phyloP scores from a whole-genome alignment of 2,797 vertebrate species.

The Psittacula echo region DNA sequence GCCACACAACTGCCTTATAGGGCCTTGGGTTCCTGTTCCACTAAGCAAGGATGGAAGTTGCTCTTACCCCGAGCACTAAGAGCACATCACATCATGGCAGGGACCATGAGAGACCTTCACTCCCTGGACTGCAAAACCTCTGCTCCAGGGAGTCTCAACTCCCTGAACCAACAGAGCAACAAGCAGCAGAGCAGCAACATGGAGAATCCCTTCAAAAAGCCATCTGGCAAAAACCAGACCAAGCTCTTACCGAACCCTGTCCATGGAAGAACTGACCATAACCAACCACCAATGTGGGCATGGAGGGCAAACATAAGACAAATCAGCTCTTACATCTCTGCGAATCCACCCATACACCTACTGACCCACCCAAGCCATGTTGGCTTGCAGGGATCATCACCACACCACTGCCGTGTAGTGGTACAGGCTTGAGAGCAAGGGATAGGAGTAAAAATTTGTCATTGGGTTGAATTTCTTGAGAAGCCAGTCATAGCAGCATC shows the following conservation, averaged over 20 bases:
- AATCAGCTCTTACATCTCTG: background rate
- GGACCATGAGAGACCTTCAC: rapidly evolving
- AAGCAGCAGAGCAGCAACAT: background rate
- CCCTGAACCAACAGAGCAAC: background rate
- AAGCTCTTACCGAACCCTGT: background rate
- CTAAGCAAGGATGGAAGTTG: background rate
- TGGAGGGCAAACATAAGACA: background rate
- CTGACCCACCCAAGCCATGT: rapidly evolving
- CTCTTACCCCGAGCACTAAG: background rate
- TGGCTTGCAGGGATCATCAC: background rate
- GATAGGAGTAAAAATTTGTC: background rate
- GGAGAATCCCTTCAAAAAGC: background rate
- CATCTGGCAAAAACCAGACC: background rate
- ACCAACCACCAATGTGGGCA: background rate
- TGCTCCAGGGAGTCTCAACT: rapidly evolving
- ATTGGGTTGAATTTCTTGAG: background rate
- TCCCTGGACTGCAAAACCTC: background rate
- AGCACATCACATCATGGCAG: rapidly evolving
- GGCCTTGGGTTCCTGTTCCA: background rate
- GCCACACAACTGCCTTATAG: rapidly evolving
- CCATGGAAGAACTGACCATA: background rate
- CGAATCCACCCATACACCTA: background rate
- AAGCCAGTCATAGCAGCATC: background rate
- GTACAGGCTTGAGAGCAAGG: background rate
- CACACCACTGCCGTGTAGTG: background rate